These are phyloP conservation scores for Nymphalis polychloros DNA, from an alignment of 2,888 invertebrate genomes.

Conservation along the genomic window DNA sequence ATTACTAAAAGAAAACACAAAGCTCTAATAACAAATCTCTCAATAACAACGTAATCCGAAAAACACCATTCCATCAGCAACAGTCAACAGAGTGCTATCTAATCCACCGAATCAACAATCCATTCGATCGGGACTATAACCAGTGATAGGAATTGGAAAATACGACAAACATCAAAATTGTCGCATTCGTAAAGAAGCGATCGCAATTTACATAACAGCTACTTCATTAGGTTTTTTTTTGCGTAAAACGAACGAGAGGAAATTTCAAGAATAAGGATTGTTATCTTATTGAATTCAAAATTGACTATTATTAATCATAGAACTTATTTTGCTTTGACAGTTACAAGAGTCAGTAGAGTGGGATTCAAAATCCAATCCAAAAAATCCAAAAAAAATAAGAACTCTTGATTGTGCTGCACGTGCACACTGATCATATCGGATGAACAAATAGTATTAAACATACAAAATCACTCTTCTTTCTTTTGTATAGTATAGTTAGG, in stretches of 20 bases:
- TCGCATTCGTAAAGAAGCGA: slow-evolving; percentile 58
- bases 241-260: slow-evolving; percentile 33
- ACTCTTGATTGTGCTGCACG: too few species aligned
- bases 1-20: neutral
- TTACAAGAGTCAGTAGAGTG: too few species aligned
- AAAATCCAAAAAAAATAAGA: too few species aligned
- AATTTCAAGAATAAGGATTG: slow-evolving; percentile 16
- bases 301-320: neutral
- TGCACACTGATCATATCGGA: too few species aligned
- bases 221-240: slow-evolving; percentile 53
- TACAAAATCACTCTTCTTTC: too few species aligned
- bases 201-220: slow-evolving; percentile 69
- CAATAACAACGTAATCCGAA: slow-evolving; percentile 39
- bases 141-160: slow-evolving; percentile 50
- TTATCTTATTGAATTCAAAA: slow-evolving; percentile 10
- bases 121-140: slow-evolving; percentile 42
- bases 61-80: slow-evolving; percentile 33
- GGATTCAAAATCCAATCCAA: too few species aligned
- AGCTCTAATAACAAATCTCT: slow-evolving; percentile 34
- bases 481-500: too few species aligned
- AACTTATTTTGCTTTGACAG: too few species aligned
- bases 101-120: slow-evolving; percentile 49
- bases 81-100: slow-evolving; percentile 45
- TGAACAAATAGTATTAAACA: too few species aligned
- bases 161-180: slow-evolving; percentile 60